Base-by-base conservation (phyloP, 92 coral and sea anemone species). In the Pocillopora meandrina region DNA sequence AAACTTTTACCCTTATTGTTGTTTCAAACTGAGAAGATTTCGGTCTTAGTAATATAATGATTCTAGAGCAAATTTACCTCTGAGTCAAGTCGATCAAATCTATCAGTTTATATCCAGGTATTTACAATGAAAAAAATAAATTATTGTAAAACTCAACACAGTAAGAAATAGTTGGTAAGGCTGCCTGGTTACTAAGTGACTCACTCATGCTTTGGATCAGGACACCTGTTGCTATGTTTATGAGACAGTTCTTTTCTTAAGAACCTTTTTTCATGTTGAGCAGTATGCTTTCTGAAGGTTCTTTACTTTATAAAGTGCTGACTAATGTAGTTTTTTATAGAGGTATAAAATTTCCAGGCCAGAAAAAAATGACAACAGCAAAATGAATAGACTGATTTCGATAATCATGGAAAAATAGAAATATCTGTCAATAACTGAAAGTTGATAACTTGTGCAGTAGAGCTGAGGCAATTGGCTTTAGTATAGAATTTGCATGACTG, bases 141-240 rank as follows among this genome's bases (percentile, higher is more conserved):
- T 42, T 42, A 42, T 7, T 3, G 18, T 7, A 67, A 26, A 12
- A 10, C 17, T 26, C 17, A 17, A 5, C 49, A 33, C 14, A 69
- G 80, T 5, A 34, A 34, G 26, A 12, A 66, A 76, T 76, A 76
- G 9, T 35, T 76, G 65, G 12, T 60, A 10, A 12, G 17, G 31
- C 10, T 76, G 52, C 19, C 5, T 60, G 16, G 80, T 64, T 64
- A 66, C 72, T 20, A 49, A 72, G 61, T 13, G 65, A 63, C 17
- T 42, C 15, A 2, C 56, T 56, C 56, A 57, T 70, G 34, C 71
- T 60, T 81, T 9, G 57, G 34, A 35, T 3, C 56, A 60, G 12
- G 74, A 56, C 61, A 79, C 75, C 76, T 56, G 84, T 71, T 81
- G 77, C 77, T 33, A 81, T 71, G 77, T 70, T 58, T 55, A 31